Base-by-base conservation (phyloP, 2,797 vertebrate genomes). In the Bovichtus diacanthus region DNA sequence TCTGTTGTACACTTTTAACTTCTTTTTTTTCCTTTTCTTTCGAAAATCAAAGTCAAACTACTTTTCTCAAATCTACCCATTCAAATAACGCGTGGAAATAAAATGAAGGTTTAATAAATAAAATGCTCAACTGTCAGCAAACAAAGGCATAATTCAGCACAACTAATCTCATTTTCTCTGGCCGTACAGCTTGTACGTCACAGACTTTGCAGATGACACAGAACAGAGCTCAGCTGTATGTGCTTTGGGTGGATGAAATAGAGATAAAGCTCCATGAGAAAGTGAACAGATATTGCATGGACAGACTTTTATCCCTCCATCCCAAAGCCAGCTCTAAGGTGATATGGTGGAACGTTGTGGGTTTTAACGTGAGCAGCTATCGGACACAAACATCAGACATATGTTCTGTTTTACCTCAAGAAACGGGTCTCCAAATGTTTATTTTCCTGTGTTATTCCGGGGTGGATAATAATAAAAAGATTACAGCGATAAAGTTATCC, bases 381-480 rank as follows among this genome's bases (percentile, higher is more conserved):
- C 70, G 27, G 43, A 80, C 58, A 74, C 44, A 49, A 74, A 83
- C 38, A 80, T 65, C 41, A 70, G 70, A 74, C 76, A 80, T 41
- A 70, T 80, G 82, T 72, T 87, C 78, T 85, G 80, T 76, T 88
- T 90, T 78, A 87, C 31, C 46, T 85, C 63, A 60, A 73, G 27
- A 86, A 69, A 85, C 13, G 34, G 23, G 53, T 70, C 55, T 82
- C 31, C 49, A 55, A 21, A 69, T 67, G 62, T 80, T 83, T 65
- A 58, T 70, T 43, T 60, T 59, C 51, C 18, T 69, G 12, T 46
- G 59, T 67, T 74, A 83, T 74, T 78, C 71, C 15, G 23, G 23
- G 18, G 59, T 78, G 81, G 77, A 66, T 74, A 68, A 72, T 90
- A 77, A 81, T 78, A 66, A 84, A 90, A 86, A 70, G 29, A 86